Evolutionary conservation across 2,797 vertebrate genomes (phyloP).

Genomic region (Stomatorhinus walkeri): DNA sequence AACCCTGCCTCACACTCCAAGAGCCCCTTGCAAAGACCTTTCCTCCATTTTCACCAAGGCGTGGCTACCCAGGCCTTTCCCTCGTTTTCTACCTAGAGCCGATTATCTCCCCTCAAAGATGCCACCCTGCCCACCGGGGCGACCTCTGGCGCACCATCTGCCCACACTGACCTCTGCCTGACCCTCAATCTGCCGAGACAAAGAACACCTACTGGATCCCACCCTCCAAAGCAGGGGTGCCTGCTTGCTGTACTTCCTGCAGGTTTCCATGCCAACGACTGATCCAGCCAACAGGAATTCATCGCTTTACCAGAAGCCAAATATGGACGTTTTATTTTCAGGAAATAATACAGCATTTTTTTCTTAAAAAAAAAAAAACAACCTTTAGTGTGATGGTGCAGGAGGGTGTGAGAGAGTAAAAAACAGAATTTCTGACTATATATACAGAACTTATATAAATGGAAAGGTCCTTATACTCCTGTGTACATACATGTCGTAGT

Average conservation of each 20-base stretch:
- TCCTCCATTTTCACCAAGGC: background rate
- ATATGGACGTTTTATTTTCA: background rate
- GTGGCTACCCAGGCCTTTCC: background rate
- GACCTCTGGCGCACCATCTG: background rate
- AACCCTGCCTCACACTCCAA: background rate
- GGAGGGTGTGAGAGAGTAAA: background rate
- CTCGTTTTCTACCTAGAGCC: background rate
- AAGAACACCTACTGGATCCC: background rate
- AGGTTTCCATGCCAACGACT: background rate
- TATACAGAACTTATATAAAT: background rate
- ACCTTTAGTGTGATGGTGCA: background rate
- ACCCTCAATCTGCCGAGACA: background rate
- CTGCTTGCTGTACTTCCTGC: background rate
- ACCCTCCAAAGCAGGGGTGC: background rate
- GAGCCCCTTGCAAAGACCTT: background rate
- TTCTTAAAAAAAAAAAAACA: background rate
- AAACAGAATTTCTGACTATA: background rate
- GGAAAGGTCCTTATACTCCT: background rate
- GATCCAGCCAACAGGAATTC: background rate
- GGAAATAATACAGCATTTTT: background rate
- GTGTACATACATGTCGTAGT: slow-evolving; percentile 69
- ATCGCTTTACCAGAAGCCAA: background rate
- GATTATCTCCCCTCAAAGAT: background rate
- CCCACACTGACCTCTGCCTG: background rate
- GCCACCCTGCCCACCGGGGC: background rate